Base-by-base conservation (phyloP, 2,113 vertebrate species). In the Pygoscelis adeliae region DNA sequence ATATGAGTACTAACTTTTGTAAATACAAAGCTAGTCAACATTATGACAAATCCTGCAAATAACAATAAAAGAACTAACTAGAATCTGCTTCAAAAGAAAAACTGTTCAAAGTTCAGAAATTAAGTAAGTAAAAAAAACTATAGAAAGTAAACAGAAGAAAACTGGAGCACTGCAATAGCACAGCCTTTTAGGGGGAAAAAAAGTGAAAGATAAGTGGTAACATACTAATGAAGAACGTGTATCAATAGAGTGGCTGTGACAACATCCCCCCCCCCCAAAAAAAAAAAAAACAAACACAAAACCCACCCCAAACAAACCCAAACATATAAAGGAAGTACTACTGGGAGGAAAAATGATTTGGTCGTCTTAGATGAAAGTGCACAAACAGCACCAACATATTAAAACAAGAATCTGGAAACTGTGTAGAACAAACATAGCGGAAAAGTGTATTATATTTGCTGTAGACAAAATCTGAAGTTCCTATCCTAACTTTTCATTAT, bases 91-190 rank as follows among this genome's bases (percentile, higher is more conserved):
- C 22, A 82, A 38, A 91, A 74, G 50, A 52, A 91, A 96, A 97
- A 78, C 1, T 73, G 3, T 30, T 96, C 38, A 46, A 84, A 83
- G 30, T 96, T 92, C 62, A 70, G 76, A 95, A 66, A 5, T 50
- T 49, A 91, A 96, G 92, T 89, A 87, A 93, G 16, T 89, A 47
- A 86, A 83, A 90, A 95, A 90, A 95, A 70, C 85, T 20, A 63
- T 47, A 94, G 36, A 78, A 91, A 94, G 20, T 85, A 49, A 92
- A 95, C 88, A 73, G 29, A 83, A 66, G 23, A 69, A 87, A 92
- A 69, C 14, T n/a, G 15, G 50, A 79, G 6, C 26, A 59, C 47
- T 92, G 34, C 58, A 83, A 52, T 53, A 87, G 15, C 19, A 46
- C 15, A 70, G 15, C 3, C 8, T 53, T 83, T 83, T 46, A 16